Evolutionary conservation across 2,113 vertebrate genomes (phyloP).

Genomic region (Todiramphus saurophagus): DNA sequence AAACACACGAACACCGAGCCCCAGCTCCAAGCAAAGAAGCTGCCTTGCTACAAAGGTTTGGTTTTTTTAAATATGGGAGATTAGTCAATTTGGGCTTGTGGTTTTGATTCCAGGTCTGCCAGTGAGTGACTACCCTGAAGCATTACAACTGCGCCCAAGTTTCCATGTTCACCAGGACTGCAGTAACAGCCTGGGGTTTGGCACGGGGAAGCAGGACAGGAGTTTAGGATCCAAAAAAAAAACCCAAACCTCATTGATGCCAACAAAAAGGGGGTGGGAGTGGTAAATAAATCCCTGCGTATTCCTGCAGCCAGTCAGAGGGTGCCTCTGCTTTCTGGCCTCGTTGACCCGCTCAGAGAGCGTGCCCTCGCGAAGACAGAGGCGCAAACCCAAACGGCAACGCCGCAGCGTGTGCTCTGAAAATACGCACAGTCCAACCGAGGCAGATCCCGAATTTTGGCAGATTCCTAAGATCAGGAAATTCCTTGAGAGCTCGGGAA

Average conservation of each 20-base stretch:
- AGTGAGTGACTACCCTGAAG: not conserved
- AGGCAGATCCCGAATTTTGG: slow-evolving; percentile 42
- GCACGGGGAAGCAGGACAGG: not conserved
- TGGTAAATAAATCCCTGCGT: not conserved
- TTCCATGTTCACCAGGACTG: not conserved
- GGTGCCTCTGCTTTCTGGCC: not conserved
- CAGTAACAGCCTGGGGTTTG: not conserved
- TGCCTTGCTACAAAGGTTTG: not conserved
- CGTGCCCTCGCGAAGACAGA: rapidly evolving
- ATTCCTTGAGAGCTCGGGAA: slow-evolving; percentile 66
- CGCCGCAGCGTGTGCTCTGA: not conserved
- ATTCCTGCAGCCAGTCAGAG: not conserved
- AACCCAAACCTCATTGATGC: not conserved
- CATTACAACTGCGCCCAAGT: not conserved
- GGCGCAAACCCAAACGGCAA: not conserved
- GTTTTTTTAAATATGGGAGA: not conserved
- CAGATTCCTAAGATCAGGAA: slow-evolving; percentile 64
- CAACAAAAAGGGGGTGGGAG: not conserved
- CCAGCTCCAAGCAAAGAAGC: not conserved
- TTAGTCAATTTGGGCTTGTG: not conserved
- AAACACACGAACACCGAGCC: not conserved
- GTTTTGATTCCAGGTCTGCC: not conserved
- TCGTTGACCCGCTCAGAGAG: not conserved
- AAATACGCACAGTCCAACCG: not conserved
- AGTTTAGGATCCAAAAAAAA: not conserved